Evolutionary conservation across 2,113 vertebrate genomes (phyloP), one percentile per base, ranked within the genome.

Genomic region (Eolophus roseicapilla): DNA sequence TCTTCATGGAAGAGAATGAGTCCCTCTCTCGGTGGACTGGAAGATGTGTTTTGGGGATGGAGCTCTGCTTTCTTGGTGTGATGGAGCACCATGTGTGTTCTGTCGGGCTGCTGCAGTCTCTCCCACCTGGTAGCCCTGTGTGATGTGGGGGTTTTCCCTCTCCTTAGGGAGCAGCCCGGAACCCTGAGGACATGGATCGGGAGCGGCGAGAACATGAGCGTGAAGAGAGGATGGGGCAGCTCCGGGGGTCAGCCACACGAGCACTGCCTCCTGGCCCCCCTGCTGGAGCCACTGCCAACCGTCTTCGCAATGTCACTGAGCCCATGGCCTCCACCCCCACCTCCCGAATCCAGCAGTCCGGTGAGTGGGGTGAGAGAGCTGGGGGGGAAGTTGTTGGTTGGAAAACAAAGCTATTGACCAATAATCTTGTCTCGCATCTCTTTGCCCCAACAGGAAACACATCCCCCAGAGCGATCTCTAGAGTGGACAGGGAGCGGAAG

Each of bases 401-500:
- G 41, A 62, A 60, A n/a, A 29, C 44, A 13, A 47, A 50, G 17
- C 10, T 4, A 6, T 25, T 67, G 52, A 31, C 47, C 37, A 21
- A 43, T 63, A 5, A 1, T 88, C 11, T 77, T 71, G 60, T 47
- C 37, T 75, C 0, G 1, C 2, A 0, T 63, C 68, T 59, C 21
- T 90, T 31, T 31, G 60, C 60, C n/a, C 88, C 4, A 3, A 47
- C 57, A 99, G 99, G 99, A 90, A 99, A 99, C 97, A 99, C 99
- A 2, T 99, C 99, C 76, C 99, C 99, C 82, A 98, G 99, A 95
- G 99, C 98, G n/a, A 99, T 99, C 97, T 99, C 99, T 47, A 99
- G 99, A 95, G 99, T 99, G 63, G 99, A 99, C 98, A 98, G 99
- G 91, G 99, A 99, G 97, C 98, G 99, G 97, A 99, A 99, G 96